phyloP scores from a whole-genome alignment of 1,140 invertebrate species.

The Zaprionus kolodkinae region DNA sequence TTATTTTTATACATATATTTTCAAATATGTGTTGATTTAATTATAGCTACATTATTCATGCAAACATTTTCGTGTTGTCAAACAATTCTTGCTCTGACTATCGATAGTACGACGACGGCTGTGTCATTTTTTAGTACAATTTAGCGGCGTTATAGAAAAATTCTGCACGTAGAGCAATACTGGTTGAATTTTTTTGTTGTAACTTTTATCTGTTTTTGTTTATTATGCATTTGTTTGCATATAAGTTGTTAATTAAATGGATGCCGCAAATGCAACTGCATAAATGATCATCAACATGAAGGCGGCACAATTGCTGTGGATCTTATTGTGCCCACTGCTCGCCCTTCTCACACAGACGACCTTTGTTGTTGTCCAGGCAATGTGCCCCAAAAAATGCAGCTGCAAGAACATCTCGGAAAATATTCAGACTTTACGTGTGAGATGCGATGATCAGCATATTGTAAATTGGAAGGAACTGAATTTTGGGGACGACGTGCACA shows the following conservation, averaged over 20 bases:
- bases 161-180: constrained; percentile 47
- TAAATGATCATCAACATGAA: constrained; percentile 54
- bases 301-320: constrained; percentile 44
- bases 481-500: constrained; percentile 84
- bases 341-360: constrained; percentile 22
- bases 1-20: not conserved
- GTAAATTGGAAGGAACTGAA: constrained; percentile 84
- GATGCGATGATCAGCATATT: constrained; percentile 84
- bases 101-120: constrained; percentile 5
- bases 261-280: constrained; percentile 35
- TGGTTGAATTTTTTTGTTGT: constrained; percentile 61
- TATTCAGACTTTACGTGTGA: constrained; percentile 83
- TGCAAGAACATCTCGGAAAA: constrained; percentile 75
- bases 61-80: not conserved
- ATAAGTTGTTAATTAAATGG: constrained; percentile 61
- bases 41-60: not conserved
- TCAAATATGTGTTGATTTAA: not conserved
- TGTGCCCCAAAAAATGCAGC: constrained; percentile 75
- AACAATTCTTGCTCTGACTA: not conserved
- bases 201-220: constrained; percentile 70
- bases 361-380: constrained; percentile 36
- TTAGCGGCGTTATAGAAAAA: constrained; percentile 27
- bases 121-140: constrained; percentile 32
- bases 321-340: constrained; percentile 22
- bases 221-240: constrained; percentile 59